These are phyloP conservation scores for Xestia sexstrigata DNA, from an alignment of 2,888 invertebrate genomes.

Conservation along the genomic window DNA sequence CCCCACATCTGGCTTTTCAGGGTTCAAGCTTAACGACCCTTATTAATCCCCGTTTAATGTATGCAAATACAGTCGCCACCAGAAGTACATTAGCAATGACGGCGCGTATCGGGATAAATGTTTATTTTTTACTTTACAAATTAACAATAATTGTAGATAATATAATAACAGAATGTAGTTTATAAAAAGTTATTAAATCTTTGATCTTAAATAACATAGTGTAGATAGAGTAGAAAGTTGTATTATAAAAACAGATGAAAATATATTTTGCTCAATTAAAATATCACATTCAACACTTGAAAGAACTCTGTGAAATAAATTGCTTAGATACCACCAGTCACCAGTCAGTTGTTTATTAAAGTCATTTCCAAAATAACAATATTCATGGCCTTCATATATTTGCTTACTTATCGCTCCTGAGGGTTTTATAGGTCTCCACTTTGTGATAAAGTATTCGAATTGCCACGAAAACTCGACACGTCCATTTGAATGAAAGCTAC, in stretches of 20 bases:
- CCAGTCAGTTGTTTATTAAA: slow-evolving; percentile 9
- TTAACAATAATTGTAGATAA: not conserved
- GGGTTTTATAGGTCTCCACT: slow-evolving; percentile 69
- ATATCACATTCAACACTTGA: not conserved
- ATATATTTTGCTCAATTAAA: not conserved
- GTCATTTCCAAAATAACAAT: slow-evolving; percentile 24
- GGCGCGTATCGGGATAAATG: slow-evolving; percentile 23
- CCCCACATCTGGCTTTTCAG: slow-evolving; percentile 53
- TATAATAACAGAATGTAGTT: too few species aligned
- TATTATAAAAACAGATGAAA: not conserved
- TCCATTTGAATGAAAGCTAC: slow-evolving; percentile 78
- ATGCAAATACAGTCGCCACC: slow-evolving; percentile 58
- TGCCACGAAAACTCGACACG: slow-evolving; percentile 73
- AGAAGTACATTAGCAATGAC: slow-evolving; percentile 45
- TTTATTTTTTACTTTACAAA: slow-evolving; percentile 21
- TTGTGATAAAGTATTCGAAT: slow-evolving; percentile 76
- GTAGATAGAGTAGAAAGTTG: not conserved
- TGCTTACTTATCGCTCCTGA: slow-evolving; percentile 62
- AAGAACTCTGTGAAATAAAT: slow-evolving; percentile 16
- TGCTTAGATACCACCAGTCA: not conserved
- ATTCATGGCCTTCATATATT: slow-evolving; percentile 47
- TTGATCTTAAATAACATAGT: too few species aligned
- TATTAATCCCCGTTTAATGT: slow-evolving; percentile 62
- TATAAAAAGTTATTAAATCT: too few species aligned
- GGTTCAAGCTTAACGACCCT: slow-evolving; percentile 59